Base-by-base conservation (phyloP, 2,888 invertebrate species). In the Parnassius orleans region DNA sequence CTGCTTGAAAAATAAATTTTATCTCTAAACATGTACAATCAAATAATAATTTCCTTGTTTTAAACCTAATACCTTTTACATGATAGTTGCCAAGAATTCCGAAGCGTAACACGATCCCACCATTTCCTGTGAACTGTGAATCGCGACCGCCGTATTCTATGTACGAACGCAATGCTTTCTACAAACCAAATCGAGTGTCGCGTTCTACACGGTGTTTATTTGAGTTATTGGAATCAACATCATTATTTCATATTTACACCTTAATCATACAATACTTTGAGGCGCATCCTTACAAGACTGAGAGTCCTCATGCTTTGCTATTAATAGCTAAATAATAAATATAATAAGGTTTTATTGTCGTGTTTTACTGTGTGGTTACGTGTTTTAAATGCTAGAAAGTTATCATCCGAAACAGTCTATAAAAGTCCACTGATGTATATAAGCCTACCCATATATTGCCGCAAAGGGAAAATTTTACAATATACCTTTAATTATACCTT, bases 81-180 rank as follows among this genome's bases (percentile, higher is more conserved):
- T 67, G 72, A 73, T 68, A 73, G 68, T 74, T 64, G 52, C 56
- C 54, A 76, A 76, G 81, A 80, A 82, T 78, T 80, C 72, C 70
- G 72, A 69, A 66, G 53, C 54, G 89, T 83, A 87, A 89, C 73
- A 70, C 72, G 84, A 88, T 75, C 78, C 63, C 60, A 56, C 58
- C 67, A 69, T 82, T 89, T 88, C 83, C 79, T 75, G 74, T 71
- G 82, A 88, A 84, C 65, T 68, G 79, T 71, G 70, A 75, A 82
- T 80, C 76, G 79, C 80, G 74, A 73, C 76, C 75, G 71, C 66
- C 68, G 68, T 73, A 69, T 85, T 84, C 78, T 74, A 69, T 78
- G 79, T 78, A 81, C 65, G 77, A 78, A 75, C 76, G 79, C 78
- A 83, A 84, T 81, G 85, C 77, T 80, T 87, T 87, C 89, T 83